Evolutionary conservation across 2,888 invertebrate genomes (phyloP).

Genomic region (Scaptomyza cyrtandrae): DNA sequence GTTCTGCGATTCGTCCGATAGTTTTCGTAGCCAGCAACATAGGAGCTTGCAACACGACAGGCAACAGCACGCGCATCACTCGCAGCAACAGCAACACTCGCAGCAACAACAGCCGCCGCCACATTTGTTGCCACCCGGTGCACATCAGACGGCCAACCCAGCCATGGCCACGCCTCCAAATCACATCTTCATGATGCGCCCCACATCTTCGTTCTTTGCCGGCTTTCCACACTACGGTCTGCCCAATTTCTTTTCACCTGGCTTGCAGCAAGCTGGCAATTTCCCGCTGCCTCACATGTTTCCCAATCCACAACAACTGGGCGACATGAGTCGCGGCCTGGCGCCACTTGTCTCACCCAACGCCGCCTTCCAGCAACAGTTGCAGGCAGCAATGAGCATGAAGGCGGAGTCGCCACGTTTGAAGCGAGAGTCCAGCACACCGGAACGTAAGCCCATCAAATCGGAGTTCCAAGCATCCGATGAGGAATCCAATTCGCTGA

Average conservation of each 20-base stretch:
- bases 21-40: conserved; percentile 45
- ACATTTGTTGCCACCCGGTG: conserved; percentile 36
- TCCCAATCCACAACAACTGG: conserved; percentile 84
- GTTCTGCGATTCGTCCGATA: conserved; percentile 94
- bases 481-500: conserved; percentile 45
- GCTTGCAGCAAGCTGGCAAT: conserved; percentile 80
- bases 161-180: conserved; percentile 86
- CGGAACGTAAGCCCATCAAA: conserved; percentile 51
- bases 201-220: conserved; percentile 88
- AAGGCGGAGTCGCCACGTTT: conserved; percentile 32
- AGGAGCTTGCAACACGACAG: conserved; percentile 30
- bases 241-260: conserved; percentile 86
- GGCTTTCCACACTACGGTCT: conserved; percentile 86
- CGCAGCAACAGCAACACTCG: conserved; percentile 83
- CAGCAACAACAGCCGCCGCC: conserved; percentile 81
- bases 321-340: conserved; percentile 85
- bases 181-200: conserved; percentile 90
- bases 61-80: conserved; percentile 39
- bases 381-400: conserved; percentile 58
- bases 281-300: conserved; percentile 86
- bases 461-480: conserved; percentile 50
- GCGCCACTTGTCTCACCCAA: conserved; percentile 76
- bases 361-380: conserved; percentile 62
- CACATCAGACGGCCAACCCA: conserved; percentile 48
- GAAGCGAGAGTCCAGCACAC: conserved; percentile 37